A percentile compares a stretch with the other conserved stretches of the same genome.
phyloP scores from a whole-genome alignment of 2,113 vertebrate species.

The Hystrix brachyura region DNA sequence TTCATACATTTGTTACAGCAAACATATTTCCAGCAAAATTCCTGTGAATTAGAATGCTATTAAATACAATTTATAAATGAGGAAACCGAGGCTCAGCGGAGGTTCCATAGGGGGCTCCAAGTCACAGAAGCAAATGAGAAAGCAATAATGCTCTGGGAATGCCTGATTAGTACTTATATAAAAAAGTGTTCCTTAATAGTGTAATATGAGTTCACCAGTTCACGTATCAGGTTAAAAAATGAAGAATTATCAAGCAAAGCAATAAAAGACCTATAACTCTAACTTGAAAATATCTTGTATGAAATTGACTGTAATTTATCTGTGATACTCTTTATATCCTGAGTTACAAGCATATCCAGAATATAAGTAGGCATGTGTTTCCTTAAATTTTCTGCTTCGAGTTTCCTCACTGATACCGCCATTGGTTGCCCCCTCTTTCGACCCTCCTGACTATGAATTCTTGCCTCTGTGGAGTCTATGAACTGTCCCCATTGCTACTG shows the following conservation, averaged over 20 bases:
- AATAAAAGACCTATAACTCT: neutral
- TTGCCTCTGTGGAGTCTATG: neutral
- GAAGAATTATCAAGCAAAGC: neutral
- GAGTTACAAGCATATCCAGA: neutral
- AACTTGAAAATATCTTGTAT: neutral
- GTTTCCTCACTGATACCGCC: neutral
- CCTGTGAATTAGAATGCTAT: neutral
- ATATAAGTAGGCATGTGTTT: neutral
- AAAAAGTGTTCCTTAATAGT: neutral
- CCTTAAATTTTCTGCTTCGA: neutral
- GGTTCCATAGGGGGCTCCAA: neutral
- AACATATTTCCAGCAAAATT: conserved; percentile 36
- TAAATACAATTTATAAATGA: neutral
- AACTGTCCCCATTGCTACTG: neutral
- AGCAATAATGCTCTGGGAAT: conserved; percentile 1
- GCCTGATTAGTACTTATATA: neutral
- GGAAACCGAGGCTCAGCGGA: neutral
- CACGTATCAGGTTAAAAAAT: neutral
- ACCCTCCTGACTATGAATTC: neutral
- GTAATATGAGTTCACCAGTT: neutral
- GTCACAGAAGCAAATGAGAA: neutral
- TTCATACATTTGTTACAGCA: neutral
- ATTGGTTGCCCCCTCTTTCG: neutral
- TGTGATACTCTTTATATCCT: neutral
- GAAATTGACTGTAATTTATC: neutral